These are phyloP conservation scores for Cosmopolites sordidus DNA, from an alignment of 2,888 invertebrate genomes.

Conservation along the genomic window DNA sequence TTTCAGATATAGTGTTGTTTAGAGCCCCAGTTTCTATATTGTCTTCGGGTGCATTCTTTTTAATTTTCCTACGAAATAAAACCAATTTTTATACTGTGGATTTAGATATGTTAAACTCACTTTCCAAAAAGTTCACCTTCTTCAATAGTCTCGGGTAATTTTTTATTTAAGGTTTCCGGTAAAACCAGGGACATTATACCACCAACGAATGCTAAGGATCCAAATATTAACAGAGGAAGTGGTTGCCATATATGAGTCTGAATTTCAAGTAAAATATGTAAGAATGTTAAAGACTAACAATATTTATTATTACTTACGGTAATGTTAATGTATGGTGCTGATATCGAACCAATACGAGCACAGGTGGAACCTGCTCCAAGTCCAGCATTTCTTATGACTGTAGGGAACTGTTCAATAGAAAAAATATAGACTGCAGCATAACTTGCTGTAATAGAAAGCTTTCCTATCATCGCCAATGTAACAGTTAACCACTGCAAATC, in stretches of 20 bases:
- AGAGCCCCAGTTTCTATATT: too few species aligned
- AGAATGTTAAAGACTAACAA: neutral
- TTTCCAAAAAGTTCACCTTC: constrained; percentile 61
- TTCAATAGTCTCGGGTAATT: constrained; percentile 62
- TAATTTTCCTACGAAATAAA: too few species aligned
- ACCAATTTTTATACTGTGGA: too few species aligned
- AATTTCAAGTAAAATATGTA: constrained; percentile 26
- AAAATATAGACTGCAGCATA: constrained; percentile 72
- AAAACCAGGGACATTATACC: constrained; percentile 56
- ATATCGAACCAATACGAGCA: constrained; percentile 59
- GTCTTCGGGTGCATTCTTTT: too few species aligned
- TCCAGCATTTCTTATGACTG: constrained; percentile 63
- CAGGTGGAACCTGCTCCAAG: constrained; percentile 61
- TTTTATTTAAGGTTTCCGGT: constrained; percentile 63
- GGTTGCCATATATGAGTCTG: constrained; percentile 57
- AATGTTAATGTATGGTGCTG: constrained; percentile 58
- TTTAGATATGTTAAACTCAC: constrained; percentile 43
- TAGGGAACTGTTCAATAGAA: constrained; percentile 74
- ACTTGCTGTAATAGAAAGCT: constrained; percentile 67
- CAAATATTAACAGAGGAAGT: constrained; percentile 58
- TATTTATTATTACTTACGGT: constrained; percentile 45
- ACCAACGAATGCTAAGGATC: constrained; percentile 54
- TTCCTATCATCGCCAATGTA: constrained; percentile 65
- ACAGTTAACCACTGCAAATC: constrained; percentile 56
- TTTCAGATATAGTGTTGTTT: too few species aligned